Percentiles rank a stretch among this genome's conserved stretches.
These are phyloP conservation scores for Anthoscopus minutus DNA, from an alignment of 2,113 vertebrate species.

Conservation along the genomic window DNA sequence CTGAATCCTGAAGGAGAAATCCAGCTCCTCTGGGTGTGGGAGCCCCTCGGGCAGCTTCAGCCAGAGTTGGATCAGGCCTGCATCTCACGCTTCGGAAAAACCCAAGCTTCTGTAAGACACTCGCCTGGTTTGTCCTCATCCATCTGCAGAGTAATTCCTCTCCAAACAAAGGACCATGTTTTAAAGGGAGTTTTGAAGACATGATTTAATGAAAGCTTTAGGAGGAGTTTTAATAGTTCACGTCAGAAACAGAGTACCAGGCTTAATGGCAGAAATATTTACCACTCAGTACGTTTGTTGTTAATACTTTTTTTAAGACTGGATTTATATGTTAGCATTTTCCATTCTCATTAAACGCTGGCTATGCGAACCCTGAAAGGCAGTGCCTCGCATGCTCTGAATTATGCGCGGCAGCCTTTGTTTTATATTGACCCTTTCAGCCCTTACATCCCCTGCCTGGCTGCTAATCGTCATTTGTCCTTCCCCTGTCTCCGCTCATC, in stretches of 20 bases:
- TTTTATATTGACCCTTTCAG: conserved; percentile 5
- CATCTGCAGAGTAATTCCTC: neutral
- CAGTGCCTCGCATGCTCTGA: neutral
- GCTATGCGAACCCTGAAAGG: neutral
- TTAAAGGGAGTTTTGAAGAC: neutral
- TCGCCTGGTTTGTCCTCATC: neutral
- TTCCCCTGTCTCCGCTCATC: neutral
- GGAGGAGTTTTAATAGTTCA: neutral
- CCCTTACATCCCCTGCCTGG: neutral
- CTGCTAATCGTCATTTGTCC: neutral
- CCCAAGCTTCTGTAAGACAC: rapidly evolving
- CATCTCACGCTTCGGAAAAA: rapidly evolving
- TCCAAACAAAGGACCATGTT: neutral
- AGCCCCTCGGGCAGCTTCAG: neutral
- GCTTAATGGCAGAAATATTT: conserved; percentile 21
- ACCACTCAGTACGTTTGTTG: neutral
- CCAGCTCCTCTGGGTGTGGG: neutral
- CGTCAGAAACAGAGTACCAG: neutral
- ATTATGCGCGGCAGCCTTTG: neutral
- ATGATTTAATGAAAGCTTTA: neutral
- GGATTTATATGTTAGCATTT: conserved; percentile 15
- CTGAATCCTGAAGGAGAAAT: neutral
- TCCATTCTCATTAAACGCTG: neutral
- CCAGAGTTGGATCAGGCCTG: neutral
- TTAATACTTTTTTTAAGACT: neutral